phyloP scores from a whole-genome alignment of 2,888 invertebrate genomes.

The Anaspis maculata region DNA sequence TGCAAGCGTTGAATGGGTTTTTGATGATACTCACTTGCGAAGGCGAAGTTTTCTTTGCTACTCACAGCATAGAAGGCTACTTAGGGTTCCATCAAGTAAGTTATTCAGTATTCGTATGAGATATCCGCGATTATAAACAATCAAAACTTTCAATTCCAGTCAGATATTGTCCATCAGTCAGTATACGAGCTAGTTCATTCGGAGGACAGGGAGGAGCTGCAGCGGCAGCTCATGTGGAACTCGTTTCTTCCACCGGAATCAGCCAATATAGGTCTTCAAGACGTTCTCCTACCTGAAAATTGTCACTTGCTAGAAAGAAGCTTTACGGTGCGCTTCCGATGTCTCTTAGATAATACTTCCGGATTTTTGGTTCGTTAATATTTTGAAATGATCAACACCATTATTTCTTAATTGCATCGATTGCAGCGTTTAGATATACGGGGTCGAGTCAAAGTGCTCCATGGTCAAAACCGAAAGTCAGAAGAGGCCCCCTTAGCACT shows the following conservation, averaged over 20 bases:
- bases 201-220: constrained; percentile 96
- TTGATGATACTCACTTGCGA: constrained; percentile 97
- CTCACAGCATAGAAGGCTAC: constrained; percentile 99
- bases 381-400: not conserved
- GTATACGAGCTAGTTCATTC: constrained; percentile 98
- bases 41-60: constrained; percentile 99
- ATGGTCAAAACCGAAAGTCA: constrained; percentile 91
- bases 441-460: constrained; percentile 90
- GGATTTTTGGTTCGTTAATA: constrained; percentile 75
- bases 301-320: constrained; percentile 87
- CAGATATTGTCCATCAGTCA: constrained; percentile 98
- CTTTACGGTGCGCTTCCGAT: constrained; percentile 97
- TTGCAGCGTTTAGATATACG: constrained; percentile 93
- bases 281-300: constrained; percentile 82
- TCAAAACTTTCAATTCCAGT: constrained; percentile 55
- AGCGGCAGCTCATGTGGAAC: constrained; percentile 91
- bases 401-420: not conserved
- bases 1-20: constrained; percentile 98
- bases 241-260: constrained; percentile 79
- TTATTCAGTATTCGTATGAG: too few species aligned
- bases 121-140: not conserved
- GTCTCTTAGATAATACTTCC: constrained; percentile 97
- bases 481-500: constrained; percentile 91
- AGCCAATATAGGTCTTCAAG: constrained; percentile 72
- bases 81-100: constrained; percentile 99